Evolutionary conservation across 2,797 vertebrate genomes (phyloP).

Genomic region (Scarus forsteni): DNA sequence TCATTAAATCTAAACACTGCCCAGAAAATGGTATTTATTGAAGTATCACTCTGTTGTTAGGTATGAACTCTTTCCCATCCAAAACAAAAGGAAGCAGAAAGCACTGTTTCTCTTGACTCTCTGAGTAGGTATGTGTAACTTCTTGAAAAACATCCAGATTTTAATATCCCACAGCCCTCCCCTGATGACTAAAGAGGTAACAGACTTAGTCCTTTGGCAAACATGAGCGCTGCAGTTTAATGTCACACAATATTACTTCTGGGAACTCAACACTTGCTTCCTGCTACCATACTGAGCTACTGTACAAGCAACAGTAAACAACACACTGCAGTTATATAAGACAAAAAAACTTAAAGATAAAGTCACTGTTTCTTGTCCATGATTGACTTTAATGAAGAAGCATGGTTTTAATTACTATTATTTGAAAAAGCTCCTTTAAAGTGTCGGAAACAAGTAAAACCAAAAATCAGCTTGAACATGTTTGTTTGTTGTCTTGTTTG

Average conservation of each 20-base stretch:
- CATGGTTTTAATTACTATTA: neutral
- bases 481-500: conserved; percentile 44
- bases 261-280: neutral
- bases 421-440: neutral
- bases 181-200: conserved; percentile 7
- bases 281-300: neutral
- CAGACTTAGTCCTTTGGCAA: neutral
- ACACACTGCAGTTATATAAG: conserved; percentile 11
- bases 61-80: neutral
- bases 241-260: conserved; percentile 5
- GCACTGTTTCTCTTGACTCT: neutral
- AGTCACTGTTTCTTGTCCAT: neutral
- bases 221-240: neutral
- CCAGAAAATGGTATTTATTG: neutral
- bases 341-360: neutral
- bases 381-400: neutral
- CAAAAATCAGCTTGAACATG: neutral
- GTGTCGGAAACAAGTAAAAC: no score
- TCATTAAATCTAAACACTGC: neutral
- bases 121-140: neutral
- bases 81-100: conserved; percentile 19
- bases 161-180: neutral
- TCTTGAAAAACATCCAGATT: neutral
- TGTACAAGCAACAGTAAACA: neutral
- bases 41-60: conserved; percentile 7